Base-by-base conservation (phyloP, 2,888 invertebrate genomes). In the Mythimna ferrago region DNA sequence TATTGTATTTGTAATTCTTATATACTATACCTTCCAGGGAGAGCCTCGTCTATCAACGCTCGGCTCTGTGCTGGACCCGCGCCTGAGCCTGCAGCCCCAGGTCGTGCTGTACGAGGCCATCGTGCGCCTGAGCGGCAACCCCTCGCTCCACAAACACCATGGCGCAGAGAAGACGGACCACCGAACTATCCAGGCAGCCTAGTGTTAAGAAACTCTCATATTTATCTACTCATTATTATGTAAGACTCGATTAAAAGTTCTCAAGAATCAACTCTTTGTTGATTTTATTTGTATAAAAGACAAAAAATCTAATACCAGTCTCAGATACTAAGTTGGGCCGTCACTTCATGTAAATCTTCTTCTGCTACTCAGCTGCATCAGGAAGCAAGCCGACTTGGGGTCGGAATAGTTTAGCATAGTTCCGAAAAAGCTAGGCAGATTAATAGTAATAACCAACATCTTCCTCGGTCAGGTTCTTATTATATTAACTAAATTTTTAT, bases 81-180 rank as follows among this genome's bases (percentile, higher is more conserved):
- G 90, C 9, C 78, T 78, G 61, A 90, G 91, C 71, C 67, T 87
- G 5, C 89, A 88, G 72, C 92, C 93, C 2, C 93, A 93, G 38
- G 90, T 91, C 14, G 80, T 87, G 4, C 38, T 93, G 1, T 91
- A 88, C 73, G 87, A 91, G 26, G 82, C 85, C 0, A 70, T 92
- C 10, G 81, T 89, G 14, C 88, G 92, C 0, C 70, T 87, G 21
- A 91, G 90, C 68, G 72, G 73, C 4, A 81, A 67, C 54, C 60
- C 71, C 56, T 78, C 19, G 21, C 32, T 75, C 35, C 26, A 2
- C 2, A 32, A 63, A 61, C 62, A 72, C 7, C 51, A 53, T 5
- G n/a, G 51, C 51, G 2, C 71, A 5, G 72, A 75, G 56, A 66
- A 71, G 35, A 19, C 53, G 21, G 73, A 78, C 14, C 66, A 48